A percentile compares a stretch with the other conserved stretches of the same genome.
phyloP scores from a whole-genome alignment of 2,113 vertebrate genomes.

The Coptodon bakossiorum region DNA sequence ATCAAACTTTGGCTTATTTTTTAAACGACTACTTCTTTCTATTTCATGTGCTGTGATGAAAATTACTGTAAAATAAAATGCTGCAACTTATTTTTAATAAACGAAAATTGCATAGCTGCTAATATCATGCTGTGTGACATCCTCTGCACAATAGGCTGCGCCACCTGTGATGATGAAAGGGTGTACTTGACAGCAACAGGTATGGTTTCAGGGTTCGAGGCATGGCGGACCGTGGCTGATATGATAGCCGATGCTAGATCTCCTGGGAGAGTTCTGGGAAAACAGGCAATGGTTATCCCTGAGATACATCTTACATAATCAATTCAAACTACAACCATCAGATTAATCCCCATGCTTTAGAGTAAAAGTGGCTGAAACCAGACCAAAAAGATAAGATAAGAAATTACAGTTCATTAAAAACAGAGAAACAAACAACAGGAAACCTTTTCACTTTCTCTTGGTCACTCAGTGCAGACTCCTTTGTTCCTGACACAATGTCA shows the following conservation, averaged over 20 bases:
- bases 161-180: constrained; percentile 57
- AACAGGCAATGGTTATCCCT: background rate
- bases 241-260: constrained; percentile 69
- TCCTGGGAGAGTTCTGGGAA: constrained; percentile 37
- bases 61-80: background rate
- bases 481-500: constrained; percentile 35
- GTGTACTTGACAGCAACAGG: constrained; percentile 71
- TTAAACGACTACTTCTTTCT: background rate
- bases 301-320: background rate
- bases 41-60: background rate
- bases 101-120: accelerated
- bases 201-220: constrained; percentile 45
- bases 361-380: background rate
- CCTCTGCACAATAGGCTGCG: background rate
- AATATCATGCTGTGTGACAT: background rate
- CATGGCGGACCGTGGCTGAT: constrained; percentile 67
- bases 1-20: background rate
- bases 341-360: background rate
- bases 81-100: background rate
- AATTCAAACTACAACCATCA: background rate
- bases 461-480: constrained; percentile 6
- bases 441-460: constrained; percentile 33
- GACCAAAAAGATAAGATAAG: background rate
- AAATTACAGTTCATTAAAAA: background rate
- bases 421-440: background rate